Evolutionary conservation across 2,797 vertebrate genomes (phyloP).

Genomic region (Hoplostethus atlanticus): DNA sequence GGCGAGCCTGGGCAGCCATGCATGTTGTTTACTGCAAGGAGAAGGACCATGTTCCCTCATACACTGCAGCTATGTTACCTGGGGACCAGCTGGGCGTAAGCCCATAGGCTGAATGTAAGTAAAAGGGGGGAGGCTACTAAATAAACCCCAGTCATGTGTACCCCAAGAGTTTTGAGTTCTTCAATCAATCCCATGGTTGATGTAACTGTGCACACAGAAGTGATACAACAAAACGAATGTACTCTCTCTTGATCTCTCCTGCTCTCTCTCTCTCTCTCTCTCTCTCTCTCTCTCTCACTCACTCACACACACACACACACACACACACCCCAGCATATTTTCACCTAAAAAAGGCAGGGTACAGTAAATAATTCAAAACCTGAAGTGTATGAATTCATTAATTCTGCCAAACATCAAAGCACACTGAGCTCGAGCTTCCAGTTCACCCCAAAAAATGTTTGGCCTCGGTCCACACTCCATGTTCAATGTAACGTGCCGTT

Average conservation of each 20-base stretch:
- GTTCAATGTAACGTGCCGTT: not conserved
- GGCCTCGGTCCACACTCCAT: not conserved
- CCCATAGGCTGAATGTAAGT: not conserved
- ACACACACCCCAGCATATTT: no score
- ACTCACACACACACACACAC: not conserved
- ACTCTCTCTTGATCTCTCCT: no score
- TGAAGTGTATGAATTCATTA: constrained; percentile 3
- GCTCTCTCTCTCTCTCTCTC: not conserved
- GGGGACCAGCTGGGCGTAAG: constrained; percentile 39
- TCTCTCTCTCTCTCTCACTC: not conserved
- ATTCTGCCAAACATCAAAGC: constrained; percentile 20
- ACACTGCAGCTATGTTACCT: constrained; percentile 22
- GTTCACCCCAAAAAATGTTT: not conserved
- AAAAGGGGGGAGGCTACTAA: not conserved
- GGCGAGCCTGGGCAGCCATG: constrained; percentile 54
- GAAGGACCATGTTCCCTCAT: constrained; percentile 15
- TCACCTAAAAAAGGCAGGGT: constrained; percentile 17
- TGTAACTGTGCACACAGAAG: not conserved
- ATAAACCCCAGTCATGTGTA: constrained; percentile 6
- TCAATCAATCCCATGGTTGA: not conserved
- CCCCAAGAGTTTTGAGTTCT: not conserved
- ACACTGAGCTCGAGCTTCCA: not conserved
- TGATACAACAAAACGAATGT: no score
- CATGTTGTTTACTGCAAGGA: constrained; percentile 51
- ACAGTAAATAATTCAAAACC: constrained; percentile 50